Base-by-base conservation (phyloP, 2,113 vertebrate species). In the Misgurnus mizolepis region DNA sequence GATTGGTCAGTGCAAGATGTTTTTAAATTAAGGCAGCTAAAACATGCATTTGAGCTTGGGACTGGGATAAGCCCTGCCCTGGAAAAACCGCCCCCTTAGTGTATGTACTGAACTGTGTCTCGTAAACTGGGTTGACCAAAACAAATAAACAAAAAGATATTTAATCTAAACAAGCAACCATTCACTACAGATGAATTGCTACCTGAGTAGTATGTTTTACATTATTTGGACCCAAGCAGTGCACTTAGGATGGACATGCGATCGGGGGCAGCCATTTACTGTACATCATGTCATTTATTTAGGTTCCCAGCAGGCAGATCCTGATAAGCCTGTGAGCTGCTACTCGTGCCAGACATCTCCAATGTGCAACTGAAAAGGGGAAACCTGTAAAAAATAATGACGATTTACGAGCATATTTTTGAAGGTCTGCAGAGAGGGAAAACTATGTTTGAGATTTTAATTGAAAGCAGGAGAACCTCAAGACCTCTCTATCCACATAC, bases 341-440 rank as follows among this genome's bases (percentile, higher is more conserved):
- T 79, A 61, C 58, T 64, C 88, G 72, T 81, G 76, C 74, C 50
- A 68, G 80, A 80, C 67, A 68, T 79, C 64, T 77, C 83, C 86
- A 80, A 87, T 80, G 79, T 82, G 85, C 81, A 85, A 87, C 82
- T 53, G 84, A 88, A 88, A 89, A 84, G 73, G 55, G 83, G 83
- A 82, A 90, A 86, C 88, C 87, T 80, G 34, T 90, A 89, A 91
- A 92, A 87, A 82, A 89, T 89, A 89, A 89, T 89, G 83, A 86
- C 45, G 43, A 85, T 90, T 90, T 89, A 90, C 78, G 76, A 89
- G 89, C 74, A 81, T 84, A 84, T 84, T 87, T 87, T 81, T 81
- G 85, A 84, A 69, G 73, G 78, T 86, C 84, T 86, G 81, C 79
- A 83, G 78, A 78, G 77, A 81, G 72, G 77, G 82, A 78, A 76